A percentile compares a stretch with the other conserved stretches of the same genome.
Conservation (phyloP, 2,113 vertebrate genomes). For the Carassius gibelio region DNA sequence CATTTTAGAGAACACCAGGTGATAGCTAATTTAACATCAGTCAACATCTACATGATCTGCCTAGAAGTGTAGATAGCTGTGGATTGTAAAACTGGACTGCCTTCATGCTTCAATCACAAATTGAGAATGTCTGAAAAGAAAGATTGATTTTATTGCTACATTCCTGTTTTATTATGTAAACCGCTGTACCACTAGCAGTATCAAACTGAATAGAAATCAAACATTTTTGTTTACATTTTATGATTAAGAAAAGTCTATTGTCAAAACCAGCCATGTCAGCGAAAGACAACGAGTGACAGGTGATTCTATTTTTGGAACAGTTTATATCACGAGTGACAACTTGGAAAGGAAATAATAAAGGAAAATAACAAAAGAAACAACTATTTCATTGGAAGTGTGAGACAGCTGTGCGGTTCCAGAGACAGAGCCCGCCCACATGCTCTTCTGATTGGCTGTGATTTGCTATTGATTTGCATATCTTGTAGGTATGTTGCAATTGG, state of each 20-base stretch:
- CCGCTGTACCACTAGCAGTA: not conserved
- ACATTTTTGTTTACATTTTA: not conserved
- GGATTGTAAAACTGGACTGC: constrained; percentile 3
- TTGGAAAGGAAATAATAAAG: not conserved
- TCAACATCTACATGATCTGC: not conserved
- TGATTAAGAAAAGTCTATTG: not conserved
- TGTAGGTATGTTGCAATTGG: not conserved
- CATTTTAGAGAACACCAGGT: not conserved
- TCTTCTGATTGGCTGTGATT: not conserved
- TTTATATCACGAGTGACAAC: not conserved
- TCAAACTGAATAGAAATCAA: not conserved
- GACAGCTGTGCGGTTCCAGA: not conserved
- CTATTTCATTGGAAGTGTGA: not conserved
- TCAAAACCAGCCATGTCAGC: not conserved
- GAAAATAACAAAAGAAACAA: not conserved
- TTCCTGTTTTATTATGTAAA: not conserved
- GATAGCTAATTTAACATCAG: not conserved
- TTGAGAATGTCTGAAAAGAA: not conserved
- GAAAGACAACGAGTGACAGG: not conserved
- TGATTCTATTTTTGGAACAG: not conserved
- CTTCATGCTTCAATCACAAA: not conserved
- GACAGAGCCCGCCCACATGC: not conserved
- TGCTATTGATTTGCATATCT: not conserved
- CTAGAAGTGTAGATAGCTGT: not conserved
- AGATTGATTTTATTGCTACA: not conserved